A percentile compares a stretch with the other conserved stretches of the same genome.
Conservation (phyloP, 1,140 invertebrate genomes). For the Bombus pascuorum region DNA sequence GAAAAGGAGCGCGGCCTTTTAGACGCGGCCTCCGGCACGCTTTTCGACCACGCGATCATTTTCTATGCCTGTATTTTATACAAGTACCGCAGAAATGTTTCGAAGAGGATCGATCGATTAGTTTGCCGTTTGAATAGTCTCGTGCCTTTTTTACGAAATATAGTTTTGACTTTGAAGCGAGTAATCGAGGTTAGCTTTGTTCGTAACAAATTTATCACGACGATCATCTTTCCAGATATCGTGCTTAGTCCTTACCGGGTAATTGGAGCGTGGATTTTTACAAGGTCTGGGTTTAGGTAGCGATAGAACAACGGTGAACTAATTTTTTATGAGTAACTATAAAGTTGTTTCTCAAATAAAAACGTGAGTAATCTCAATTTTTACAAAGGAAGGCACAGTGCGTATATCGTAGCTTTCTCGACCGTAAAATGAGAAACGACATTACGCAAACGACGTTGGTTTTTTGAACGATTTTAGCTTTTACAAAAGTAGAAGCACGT, state of each 20-base stretch:
- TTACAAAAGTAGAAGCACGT: too few relatives aligned
- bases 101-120: not conserved
- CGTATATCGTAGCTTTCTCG: too few relatives aligned
- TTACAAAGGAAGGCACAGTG: not conserved
- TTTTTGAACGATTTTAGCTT: too few relatives aligned
- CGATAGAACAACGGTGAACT: not conserved
- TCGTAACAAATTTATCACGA: not conserved
- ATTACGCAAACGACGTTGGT: too few relatives aligned
- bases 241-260: too few relatives aligned
- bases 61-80: not conserved
- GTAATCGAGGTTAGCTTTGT: not conserved
- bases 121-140: not conserved
- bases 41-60: constrained; percentile 16
- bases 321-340: too few relatives aligned
- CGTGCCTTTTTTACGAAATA: not conserved
- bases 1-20: constrained; percentile 44
- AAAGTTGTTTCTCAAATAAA: too few relatives aligned
- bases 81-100: not conserved
- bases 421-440: too few relatives aligned
- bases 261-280: not conserved
- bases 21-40: constrained; percentile 29
- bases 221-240: not conserved
- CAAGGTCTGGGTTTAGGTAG: not conserved
- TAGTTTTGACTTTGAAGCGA: too few relatives aligned
- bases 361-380: not conserved